phyloP scores from a whole-genome alignment of 2,797 vertebrate genomes.

The Sylvia borin region DNA sequence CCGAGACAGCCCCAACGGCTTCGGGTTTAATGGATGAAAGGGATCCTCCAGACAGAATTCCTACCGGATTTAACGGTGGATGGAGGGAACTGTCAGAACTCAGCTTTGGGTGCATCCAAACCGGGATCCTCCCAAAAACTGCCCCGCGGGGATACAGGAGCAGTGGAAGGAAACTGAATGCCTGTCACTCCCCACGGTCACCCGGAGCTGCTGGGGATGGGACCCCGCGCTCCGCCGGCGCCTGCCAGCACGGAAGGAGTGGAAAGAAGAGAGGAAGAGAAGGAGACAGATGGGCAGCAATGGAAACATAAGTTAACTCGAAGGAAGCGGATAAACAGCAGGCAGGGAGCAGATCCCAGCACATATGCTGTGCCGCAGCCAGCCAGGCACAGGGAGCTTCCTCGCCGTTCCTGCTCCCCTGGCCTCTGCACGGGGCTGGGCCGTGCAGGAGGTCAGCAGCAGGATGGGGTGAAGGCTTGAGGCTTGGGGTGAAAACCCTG shows the following conservation, averaged over 20 bases:
- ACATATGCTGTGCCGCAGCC: conserved; percentile 74
- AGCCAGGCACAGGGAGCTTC: conserved; percentile 35
- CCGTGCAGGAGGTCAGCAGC: rapidly evolving
- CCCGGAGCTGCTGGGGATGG: background rate
- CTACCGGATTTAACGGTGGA: rapidly evolving
- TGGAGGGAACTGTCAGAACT: background rate
- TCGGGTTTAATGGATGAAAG: background rate
- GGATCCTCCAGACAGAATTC: background rate
- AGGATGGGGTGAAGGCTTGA: background rate
- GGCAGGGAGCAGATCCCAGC: conserved; percentile 76
- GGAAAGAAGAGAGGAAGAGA: conserved; percentile 15
- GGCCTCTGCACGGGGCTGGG: rapidly evolving
- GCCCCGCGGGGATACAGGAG: background rate
- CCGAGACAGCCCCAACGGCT: background rate
- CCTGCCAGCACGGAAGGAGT: background rate
- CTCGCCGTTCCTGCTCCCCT: background rate
- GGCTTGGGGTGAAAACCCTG: rapidly evolving
- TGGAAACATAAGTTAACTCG: conserved; percentile 81
- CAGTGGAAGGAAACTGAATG: rapidly evolving
- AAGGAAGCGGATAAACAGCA: conserved; percentile 83
- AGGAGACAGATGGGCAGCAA: conserved; percentile 79
- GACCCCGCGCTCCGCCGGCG: rapidly evolving
- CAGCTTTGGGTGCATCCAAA: background rate
- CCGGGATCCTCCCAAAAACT: rapidly evolving
- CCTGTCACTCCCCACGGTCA: background rate